Evolutionary conservation across 2,797 vertebrate genomes (phyloP), one percentile per base, ranked within the genome.

Genomic region (Clamator glandarius): DNA sequence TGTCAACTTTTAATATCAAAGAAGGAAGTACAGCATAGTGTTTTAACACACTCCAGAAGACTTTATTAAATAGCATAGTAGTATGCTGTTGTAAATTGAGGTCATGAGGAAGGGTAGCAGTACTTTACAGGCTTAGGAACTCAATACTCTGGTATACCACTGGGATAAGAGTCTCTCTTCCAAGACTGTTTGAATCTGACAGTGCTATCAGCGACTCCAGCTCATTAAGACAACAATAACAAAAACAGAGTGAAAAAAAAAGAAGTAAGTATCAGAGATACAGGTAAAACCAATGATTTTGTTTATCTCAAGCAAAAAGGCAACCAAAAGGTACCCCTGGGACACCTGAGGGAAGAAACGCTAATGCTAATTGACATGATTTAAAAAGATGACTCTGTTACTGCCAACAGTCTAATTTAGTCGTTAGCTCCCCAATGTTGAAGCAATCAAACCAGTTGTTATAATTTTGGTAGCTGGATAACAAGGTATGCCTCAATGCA

Each of bases 321-420:
- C 90, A 97, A 93, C 75, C 72, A 76, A 92, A 95, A 91, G 87
- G 90, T 87, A 95, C 96, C 87, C 78, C 84, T 81, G 96, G 87
- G 96, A 97, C 84, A 79, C 61, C 81, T 90, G 87, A 95, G 96
- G 96, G 91, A 96, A 97, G 95, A 97, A 97, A 92, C 86, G 90
- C 66, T 96, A 87, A 94, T 96, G 94, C 93, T 97, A 97, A 98
- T 97, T 97, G 97, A 95, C 95, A 76, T 97, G 96, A 98, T 97
- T 95, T 97, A 97, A 96, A 97, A 98, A 97, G 95, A 97, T 97
- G 77, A 87, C 68, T 95, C 84, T 68, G 10, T 74, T 97, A 95
- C 77, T 97, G 94, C 96, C 94, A 89, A 93, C 96, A 97, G 96
- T 92, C 96, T 97, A 88, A 94, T 97, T 97, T 95, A 96, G 95